These are phyloP conservation scores for Pristionchus pacificus DNA, from an alignment of 1,140 invertebrate species.

Conservation along the genomic window DNA sequence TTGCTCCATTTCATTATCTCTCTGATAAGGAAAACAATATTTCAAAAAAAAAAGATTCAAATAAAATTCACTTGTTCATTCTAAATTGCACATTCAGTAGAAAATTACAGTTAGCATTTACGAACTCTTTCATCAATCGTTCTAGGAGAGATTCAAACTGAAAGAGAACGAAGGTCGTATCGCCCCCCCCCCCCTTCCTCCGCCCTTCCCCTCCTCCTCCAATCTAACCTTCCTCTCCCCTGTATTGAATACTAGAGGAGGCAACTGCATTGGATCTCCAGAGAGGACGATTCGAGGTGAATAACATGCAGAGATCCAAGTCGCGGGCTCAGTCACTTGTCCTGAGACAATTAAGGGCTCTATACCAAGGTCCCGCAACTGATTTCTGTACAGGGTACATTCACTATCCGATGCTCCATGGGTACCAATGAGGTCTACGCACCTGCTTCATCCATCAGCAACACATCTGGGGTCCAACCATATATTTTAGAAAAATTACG, in stretches of 20 bases:
- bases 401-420: no score
- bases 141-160: not conserved
- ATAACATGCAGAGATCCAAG: not conserved
- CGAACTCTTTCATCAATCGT: not conserved
- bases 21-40: not conserved
- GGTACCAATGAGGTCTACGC: no score
- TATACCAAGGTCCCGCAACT: no score
- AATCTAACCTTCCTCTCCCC: not conserved
- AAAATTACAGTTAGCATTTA: not conserved
- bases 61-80: not conserved
- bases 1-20: not conserved
- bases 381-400: not conserved
- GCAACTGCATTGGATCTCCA: not conserved
- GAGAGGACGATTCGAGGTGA: not conserved
- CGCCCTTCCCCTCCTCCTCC: no score
- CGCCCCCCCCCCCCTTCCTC: no score
- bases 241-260: not conserved
- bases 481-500: not conserved
- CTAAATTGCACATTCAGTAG: not conserved
- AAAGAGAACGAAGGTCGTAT: no score
- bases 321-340: not conserved
- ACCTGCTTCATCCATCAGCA: not conserved
- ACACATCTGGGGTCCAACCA: not conserved
- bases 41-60: not conserved
- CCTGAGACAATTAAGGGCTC: no score